Evolutionary conservation across 2,888 invertebrate species (phyloP).

Genomic region (Diarsia brunnea): DNA sequence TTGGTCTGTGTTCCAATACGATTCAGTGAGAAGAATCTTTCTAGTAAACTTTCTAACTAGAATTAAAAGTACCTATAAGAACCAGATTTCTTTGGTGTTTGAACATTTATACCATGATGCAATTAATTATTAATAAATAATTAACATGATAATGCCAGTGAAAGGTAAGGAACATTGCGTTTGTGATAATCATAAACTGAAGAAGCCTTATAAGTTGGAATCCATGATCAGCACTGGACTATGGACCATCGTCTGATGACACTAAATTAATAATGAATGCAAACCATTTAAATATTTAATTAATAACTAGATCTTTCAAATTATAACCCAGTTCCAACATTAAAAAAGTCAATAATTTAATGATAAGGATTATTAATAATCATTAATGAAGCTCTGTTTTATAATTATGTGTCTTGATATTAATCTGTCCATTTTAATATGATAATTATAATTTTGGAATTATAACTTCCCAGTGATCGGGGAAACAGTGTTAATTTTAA

Average conservation of each 20-base stretch:
- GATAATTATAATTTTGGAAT: constrained; percentile 25
- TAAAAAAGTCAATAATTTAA: constrained; percentile 18
- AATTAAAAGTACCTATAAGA: background rate
- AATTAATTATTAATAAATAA: background rate
- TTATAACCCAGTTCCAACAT: constrained; percentile 11
- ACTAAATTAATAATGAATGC: background rate
- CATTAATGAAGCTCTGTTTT: constrained; percentile 7
- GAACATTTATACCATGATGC: background rate
- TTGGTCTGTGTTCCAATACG: constrained; percentile 1
- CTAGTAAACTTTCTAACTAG: background rate
- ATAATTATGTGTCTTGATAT: constrained; percentile 24
- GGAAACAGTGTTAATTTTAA: constrained; percentile 21
- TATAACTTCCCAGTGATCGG: constrained; percentile 23
- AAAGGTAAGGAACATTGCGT: background rate
- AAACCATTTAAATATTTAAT: constrained; percentile 22
- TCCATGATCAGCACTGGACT: background rate
- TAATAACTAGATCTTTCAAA: background rate
- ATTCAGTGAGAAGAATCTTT: background rate
- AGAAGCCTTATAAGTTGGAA: background rate
- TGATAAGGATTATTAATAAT: constrained; percentile 37
- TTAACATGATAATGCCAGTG: background rate
- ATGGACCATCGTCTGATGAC: too few relatives aligned
- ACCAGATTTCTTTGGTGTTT: background rate
- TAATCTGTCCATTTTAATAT: constrained; percentile 15
- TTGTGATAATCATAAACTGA: background rate